These are phyloP conservation scores for Eilema sororculum DNA, from an alignment of 2,888 invertebrate species.

Conservation along the genomic window DNA sequence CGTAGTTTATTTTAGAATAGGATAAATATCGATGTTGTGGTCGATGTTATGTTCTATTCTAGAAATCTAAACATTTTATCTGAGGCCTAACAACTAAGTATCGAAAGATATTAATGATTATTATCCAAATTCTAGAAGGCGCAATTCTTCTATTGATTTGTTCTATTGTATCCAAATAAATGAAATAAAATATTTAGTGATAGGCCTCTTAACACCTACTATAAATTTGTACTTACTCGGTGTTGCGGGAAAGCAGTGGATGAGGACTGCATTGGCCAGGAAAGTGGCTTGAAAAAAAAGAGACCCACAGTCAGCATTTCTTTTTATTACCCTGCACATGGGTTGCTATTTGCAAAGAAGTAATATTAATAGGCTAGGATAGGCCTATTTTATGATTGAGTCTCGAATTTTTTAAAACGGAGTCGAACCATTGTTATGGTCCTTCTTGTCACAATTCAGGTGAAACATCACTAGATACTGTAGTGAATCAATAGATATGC, in stretches of 20 bases:
- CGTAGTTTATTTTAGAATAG: too few relatives aligned
- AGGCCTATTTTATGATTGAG: neutral
- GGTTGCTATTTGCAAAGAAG: neutral
- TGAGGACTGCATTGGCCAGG: constrained; percentile 31
- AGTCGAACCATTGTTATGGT: neutral
- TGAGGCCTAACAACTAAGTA: neutral
- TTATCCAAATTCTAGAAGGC: neutral
- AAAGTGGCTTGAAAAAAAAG: constrained; percentile 34
- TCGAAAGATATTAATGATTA: neutral
- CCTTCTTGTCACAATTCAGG: too few relatives aligned
- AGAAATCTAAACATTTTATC: neutral
- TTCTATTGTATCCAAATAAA: too few relatives aligned
- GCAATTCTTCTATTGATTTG: neutral
- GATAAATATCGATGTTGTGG: too few relatives aligned
- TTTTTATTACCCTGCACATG: neutral
- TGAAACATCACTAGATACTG: neutral
- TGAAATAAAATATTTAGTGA: neutral
- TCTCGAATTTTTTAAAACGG: neutral
- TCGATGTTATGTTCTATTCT: neutral
- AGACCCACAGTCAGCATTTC: constrained; percentile 20
- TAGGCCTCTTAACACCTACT: constrained; percentile 1
- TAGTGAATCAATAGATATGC: neutral
- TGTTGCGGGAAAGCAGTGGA: constrained; percentile 28
- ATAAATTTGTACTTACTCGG: constrained; percentile 22
- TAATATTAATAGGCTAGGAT: neutral